phyloP scores from a whole-genome alignment of 2,888 invertebrate species.

The Erpobdella octoculata region DNA sequence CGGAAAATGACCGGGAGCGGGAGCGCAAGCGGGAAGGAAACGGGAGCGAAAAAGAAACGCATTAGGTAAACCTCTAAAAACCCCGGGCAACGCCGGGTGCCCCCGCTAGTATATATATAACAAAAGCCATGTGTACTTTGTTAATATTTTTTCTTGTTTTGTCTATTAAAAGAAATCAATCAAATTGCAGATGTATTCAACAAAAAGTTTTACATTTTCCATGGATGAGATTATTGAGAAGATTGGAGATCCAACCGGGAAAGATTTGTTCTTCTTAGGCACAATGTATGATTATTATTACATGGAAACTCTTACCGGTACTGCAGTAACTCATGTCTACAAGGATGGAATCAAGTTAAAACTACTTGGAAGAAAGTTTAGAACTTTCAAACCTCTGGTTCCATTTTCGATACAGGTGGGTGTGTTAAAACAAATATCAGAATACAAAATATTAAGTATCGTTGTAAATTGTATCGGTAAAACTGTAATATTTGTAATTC shows the following conservation, averaged over 20 bases:
- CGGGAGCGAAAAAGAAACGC: no score
- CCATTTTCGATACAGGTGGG: constrained; percentile 78
- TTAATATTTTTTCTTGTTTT: not conserved
- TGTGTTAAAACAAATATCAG: no score
- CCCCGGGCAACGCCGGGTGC: no score
- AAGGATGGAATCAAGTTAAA: constrained; percentile 71
- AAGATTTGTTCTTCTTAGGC: constrained; percentile 47
- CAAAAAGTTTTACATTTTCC: constrained; percentile 76
- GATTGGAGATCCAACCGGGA: constrained; percentile 39
- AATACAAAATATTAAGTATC: no score
- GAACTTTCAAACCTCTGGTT: constrained; percentile 93
- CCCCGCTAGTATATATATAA: no score
- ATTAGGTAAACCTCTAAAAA: no score
- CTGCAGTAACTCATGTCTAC: constrained; percentile 75
- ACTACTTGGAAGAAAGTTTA: constrained; percentile 79
- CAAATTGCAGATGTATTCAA: constrained; percentile 64
- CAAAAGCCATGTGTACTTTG: no score
- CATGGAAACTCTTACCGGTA: constrained; percentile 58
- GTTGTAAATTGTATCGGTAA: no score
- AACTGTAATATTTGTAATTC: no score
- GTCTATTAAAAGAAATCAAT: constrained; percentile 35
- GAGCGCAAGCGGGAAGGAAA: no score
- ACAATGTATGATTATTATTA: constrained; percentile 49
- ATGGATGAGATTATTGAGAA: constrained; percentile 63
- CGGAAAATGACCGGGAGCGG: no score